Base-by-base conservation (phyloP, 2,888 invertebrate genomes). In the Helicoverpa assulta region DNA sequence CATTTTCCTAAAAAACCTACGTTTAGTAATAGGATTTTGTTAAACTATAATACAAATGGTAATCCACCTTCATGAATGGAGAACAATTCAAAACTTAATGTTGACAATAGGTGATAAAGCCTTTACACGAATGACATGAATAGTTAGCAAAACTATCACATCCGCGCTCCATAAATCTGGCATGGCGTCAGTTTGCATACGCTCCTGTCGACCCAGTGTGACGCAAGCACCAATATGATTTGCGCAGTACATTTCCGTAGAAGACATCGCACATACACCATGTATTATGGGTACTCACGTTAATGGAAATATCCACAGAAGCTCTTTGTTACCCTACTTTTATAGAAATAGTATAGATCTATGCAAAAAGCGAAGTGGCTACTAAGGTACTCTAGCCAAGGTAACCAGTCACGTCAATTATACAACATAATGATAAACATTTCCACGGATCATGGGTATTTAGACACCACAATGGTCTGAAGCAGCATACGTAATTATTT, bases 401-500 rank as follows among this genome's bases (percentile, higher is more conserved):
- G 93, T 89, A 85, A 86, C 86, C 80, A 85, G 82, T 86, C 85
- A 86, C 88, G 82, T 90, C 89, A 88, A 91, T 83, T 84, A 81
- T 88, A 53, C 86, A 78, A 87, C 86, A 88, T 88, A 91, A 92
- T 85, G 87, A 87, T 88, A 88, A 90, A 86, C 78, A 92, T 92
- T 94, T 90, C 90, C 91, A 94, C 89, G 90, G 93, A 90, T 90
- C 90, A 91, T 87, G 90, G 88, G 85, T 90, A 87, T 91, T 92
- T 89, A 88, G 83, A 78, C 82, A 86, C 81, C 84, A 92, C 88
- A 91, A 91, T 88, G 77, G 81, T 70, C 67, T 68, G 72, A 83
- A 83, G 84, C 76, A 79, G 84, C 80, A 85, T 86, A 84, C 81
- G 85, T 86, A 90, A 90, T 88, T 86, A 87, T 89, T 90, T 89